Percentiles rank a stretch among this genome's conserved stretches.
Conservation (phyloP, 2,113 vertebrate species). For the Salvelinus fontinalis region DNA sequence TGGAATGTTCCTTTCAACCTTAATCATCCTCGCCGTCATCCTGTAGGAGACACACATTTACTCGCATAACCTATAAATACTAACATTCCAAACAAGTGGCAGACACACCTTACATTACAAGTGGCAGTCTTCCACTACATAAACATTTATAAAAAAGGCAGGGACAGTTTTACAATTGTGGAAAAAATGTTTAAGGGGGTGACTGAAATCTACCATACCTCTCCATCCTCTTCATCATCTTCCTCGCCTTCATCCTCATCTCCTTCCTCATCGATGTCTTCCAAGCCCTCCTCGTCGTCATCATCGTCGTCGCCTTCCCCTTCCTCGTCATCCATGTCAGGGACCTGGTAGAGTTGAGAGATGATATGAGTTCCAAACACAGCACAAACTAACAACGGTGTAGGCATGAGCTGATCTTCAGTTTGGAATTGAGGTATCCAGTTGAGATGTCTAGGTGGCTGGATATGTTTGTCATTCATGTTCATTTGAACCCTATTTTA, state of each 20-base stretch:
- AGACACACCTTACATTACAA: too few species aligned
- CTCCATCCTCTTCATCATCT: constrained; percentile 89
- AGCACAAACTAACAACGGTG: too few species aligned
- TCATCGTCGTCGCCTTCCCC: constrained; percentile 87
- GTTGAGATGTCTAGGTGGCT: too few species aligned
- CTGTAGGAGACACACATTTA: constrained; percentile 54
- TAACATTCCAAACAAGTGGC: neutral
- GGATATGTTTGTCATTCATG: too few species aligned
- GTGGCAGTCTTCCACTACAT: neutral
- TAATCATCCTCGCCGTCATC: constrained; percentile 91
- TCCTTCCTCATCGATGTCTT: constrained; percentile 91
- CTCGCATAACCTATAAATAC: neutral
- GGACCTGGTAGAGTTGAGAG: constrained; percentile 70
- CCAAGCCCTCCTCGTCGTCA: constrained; percentile 83
- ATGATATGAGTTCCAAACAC: too few species aligned
- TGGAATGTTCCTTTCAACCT: constrained; percentile 80
- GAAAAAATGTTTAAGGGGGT: neutral
- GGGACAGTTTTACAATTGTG: neutral
- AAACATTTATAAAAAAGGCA: neutral
- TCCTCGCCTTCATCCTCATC: constrained; percentile 90
- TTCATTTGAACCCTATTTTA: too few species aligned
- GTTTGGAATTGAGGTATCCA: too few species aligned
- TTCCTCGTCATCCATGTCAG: constrained; percentile 91
- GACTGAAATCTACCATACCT: constrained; percentile 62
- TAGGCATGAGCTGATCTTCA: too few species aligned